Evolutionary conservation across 92 coral and sea anemone genomes (phyloP).

Genomic region (Epizoanthus stellaris): DNA sequence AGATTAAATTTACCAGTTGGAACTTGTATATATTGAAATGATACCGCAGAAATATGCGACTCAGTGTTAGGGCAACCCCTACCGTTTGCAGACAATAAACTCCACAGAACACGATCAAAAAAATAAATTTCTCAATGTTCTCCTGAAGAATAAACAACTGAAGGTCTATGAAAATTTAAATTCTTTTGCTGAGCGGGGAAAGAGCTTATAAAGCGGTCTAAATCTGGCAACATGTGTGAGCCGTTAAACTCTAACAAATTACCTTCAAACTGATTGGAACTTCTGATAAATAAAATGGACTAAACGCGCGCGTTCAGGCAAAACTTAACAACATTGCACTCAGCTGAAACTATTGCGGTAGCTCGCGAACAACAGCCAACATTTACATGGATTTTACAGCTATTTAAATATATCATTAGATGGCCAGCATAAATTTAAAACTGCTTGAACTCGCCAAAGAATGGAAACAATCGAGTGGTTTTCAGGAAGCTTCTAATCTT

Average conservation of each 20-base stretch:
- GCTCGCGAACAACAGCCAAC: slow-evolving; percentile 84
- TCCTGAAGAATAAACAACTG: slow-evolving; percentile 27
- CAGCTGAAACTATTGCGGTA: slow-evolving; percentile 82
- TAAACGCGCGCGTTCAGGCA: slow-evolving; percentile 31
- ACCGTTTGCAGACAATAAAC: slow-evolving; percentile 37
- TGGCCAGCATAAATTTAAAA: slow-evolving; percentile 90
- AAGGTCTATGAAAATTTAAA: slow-evolving; percentile 33
- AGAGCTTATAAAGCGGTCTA: slow-evolving; percentile 35
- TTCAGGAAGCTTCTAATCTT: slow-evolving; percentile 33
- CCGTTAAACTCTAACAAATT: slow-evolving; percentile 15
- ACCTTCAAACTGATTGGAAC: slow-evolving; percentile 26
- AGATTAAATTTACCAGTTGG: slow-evolving; percentile 47
- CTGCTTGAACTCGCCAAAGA: slow-evolving; percentile 95
- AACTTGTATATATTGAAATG: slow-evolving; percentile 38
- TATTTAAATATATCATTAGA: slow-evolving; percentile 96
- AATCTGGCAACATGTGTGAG: slow-evolving; percentile 35
- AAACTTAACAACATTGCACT: slow-evolving; percentile 29
- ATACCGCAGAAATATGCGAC: slow-evolving; percentile 27
- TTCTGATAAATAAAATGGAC: slow-evolving; percentile 14
- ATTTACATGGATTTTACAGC: slow-evolving; percentile 98
- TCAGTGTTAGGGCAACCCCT: slow-evolving; percentile 19
- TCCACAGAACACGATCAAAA: slow-evolving; percentile 22
- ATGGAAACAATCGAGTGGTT: slow-evolving; percentile 80
- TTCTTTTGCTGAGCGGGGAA: slow-evolving; percentile 40
- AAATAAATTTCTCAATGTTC: slow-evolving; percentile 19